Conservation (phyloP, 2,888 invertebrate species). For the Agrochola circellaris region DNA sequence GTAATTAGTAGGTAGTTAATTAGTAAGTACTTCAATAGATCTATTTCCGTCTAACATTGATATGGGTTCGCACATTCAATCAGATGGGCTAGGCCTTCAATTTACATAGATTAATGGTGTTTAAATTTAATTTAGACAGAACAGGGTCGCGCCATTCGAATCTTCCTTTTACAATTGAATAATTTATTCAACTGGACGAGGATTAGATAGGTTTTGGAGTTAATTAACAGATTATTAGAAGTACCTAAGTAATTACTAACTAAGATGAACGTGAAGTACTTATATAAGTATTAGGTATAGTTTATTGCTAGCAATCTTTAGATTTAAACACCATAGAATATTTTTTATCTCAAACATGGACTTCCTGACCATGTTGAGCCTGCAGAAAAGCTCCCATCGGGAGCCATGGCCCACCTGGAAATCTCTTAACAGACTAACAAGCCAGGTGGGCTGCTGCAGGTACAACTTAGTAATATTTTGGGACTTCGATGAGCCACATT, state of each 20-base stretch:
- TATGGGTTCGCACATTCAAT: slow-evolving; percentile 59
- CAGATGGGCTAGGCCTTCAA: slow-evolving; percentile 63
- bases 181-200: slow-evolving; percentile 50
- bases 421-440: not conserved
- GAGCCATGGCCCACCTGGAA: not conserved
- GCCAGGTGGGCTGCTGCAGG: not conserved
- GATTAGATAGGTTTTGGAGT: slow-evolving; percentile 22
- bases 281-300: too few relatives aligned
- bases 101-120: slow-evolving; percentile 74
- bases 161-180: slow-evolving; percentile 70
- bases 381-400: not conserved
- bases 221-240: slow-evolving; percentile 27
- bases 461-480: not conserved
- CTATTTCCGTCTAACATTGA: slow-evolving; percentile 50
- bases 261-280: slow-evolving; percentile 7
- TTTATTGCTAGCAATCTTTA: not conserved
- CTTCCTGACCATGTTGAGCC: not conserved
- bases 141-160: slow-evolving; percentile 57
- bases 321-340: not conserved
- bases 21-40: slow-evolving; percentile 25
- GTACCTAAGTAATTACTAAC: not conserved
- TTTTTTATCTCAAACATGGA: not conserved
- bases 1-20: not conserved
- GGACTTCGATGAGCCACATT: not conserved
- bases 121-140: slow-evolving; percentile 70